Evolutionary conservation across 1,140 invertebrate genomes (phyloP).

Genomic region (Drosophila seguyi): DNA sequence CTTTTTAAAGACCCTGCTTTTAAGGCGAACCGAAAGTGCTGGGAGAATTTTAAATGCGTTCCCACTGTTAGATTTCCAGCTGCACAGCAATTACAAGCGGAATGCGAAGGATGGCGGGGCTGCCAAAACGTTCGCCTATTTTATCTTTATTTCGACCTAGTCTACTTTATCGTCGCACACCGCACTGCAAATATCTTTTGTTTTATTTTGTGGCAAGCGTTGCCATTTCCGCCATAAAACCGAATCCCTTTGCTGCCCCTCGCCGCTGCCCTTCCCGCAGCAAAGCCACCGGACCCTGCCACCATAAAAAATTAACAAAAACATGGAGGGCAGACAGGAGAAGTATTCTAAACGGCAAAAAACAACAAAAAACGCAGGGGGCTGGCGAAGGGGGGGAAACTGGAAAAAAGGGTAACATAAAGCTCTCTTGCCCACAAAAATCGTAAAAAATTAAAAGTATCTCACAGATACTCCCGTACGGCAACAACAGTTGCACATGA

Average conservation of each 20-base stretch:
- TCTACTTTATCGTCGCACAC: conserved; percentile 73
- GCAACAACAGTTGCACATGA: conserved; percentile 62
- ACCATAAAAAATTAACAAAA: conserved; percentile 82
- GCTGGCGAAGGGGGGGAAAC: neutral
- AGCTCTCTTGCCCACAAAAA: conserved; percentile 68
- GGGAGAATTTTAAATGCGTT: conserved; percentile 48
- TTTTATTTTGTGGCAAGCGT: conserved; percentile 82
- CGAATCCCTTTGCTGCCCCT: conserved; percentile 35
- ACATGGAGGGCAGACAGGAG: conserved; percentile 50
- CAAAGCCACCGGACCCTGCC: conserved; percentile 47
- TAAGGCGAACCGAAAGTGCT: conserved; percentile 24
- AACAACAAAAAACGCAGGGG: neutral
- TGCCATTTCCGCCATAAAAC: conserved; percentile 79
- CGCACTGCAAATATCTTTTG: conserved; percentile 65
- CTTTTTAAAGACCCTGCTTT: conserved; percentile 29
- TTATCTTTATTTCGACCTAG: conserved; percentile 81
- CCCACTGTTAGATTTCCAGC: conserved; percentile 54
- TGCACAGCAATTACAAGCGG: conserved; percentile 70
- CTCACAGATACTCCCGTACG: conserved; percentile 63
- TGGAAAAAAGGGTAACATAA: conserved; percentile 54
- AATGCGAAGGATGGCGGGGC: neutral
- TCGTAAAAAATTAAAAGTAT: conserved; percentile 81
- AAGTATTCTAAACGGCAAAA: conserved; percentile 68
- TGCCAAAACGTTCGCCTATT: conserved; percentile 67
- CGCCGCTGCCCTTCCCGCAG: neutral